Conservation (phyloP, 1,140 invertebrate species). For the Zaprionus davidi region DNA sequence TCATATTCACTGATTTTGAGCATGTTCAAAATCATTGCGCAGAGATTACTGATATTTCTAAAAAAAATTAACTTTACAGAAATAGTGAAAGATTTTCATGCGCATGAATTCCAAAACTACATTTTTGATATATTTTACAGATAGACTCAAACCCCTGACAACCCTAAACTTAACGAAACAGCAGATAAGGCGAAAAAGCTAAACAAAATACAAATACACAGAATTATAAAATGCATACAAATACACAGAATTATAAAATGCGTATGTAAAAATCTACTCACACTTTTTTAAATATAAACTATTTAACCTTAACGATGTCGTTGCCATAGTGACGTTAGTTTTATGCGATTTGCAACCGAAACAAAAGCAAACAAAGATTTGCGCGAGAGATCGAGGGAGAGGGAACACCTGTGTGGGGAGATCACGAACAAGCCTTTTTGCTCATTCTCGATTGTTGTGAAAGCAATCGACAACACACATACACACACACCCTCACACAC, state of each 20-base stretch:
- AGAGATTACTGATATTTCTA: no score
- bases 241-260: slow-evolving; percentile 21
- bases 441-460: slow-evolving; percentile 35
- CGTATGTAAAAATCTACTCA: slow-evolving; percentile 5
- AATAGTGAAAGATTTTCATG: no score
- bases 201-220: slow-evolving; percentile 38
- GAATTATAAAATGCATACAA: slow-evolving; percentile 21
- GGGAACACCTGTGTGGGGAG: slow-evolving; percentile 41
- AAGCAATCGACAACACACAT: slow-evolving; percentile 2
- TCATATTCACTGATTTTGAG: no score
- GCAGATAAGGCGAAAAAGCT: slow-evolving; percentile 50
- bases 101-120: no score
- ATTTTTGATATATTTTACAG: no score
- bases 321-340: slow-evolving; percentile 68
- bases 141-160: no score
- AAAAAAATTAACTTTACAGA: no score
- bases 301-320: slow-evolving; percentile 69
- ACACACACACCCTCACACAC: not conserved
- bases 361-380: slow-evolving; percentile 6
- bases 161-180: slow-evolving; percentile 34
- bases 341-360: slow-evolving; percentile 45
- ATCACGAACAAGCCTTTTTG: slow-evolving; percentile 31
- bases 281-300: slow-evolving; percentile 69
- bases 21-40: no score
- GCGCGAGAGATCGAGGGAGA: slow-evolving; percentile 1